Evolutionary conservation across 1,140 invertebrate genomes (phyloP), one percentile per base, ranked within the genome.

Genomic region (Sweltsa coloradensis): DNA sequence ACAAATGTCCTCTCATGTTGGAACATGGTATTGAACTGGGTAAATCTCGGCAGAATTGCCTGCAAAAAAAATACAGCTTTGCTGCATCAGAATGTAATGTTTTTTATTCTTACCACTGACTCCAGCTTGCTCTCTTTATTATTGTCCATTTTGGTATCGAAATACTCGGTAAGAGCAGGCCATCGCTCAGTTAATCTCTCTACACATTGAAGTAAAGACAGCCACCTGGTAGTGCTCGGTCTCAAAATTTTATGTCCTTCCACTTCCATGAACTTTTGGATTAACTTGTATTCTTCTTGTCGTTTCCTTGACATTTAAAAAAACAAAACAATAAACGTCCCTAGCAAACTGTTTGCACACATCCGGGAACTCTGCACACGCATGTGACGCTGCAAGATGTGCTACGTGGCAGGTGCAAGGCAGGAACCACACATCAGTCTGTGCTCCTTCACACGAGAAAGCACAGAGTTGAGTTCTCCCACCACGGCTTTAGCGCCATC

Each of bases 331-430:
- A 21, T 44, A 44, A 44, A 44, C 26, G 25, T 25, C 26, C 18
- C 42, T 22, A 4, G 42, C 22, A 3, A 44, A 18, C 42, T 31
- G 21, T 25, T 44, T 26, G 18, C 42, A 44, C 6, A 6, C 22
- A 13, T 27, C 13, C 11, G 42, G 42, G 13, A 31, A 3, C 29
- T 9, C 9, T 34, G 43, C 39, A 31, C 49, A 51, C 16, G 45
- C 49, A 16, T 52, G 27, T 13, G 13, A 21, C 14, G 49, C 49
- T 42, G 19, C 36, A 16, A 52, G 39, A 45, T 52, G 49, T 3
- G 39, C 14, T 45, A 45, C 49, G 24, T 51, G 50, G 39, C 50
- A 51, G 24, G 48, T 52, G 29, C 50, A 51, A 19, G 41, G 47
- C 34, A 51, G 25, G 7, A 51, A 16, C 14, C 25, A 24, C 1